phyloP scores from a whole-genome alignment of 2,113 vertebrate species.

The Centropus unirufus region DNA sequence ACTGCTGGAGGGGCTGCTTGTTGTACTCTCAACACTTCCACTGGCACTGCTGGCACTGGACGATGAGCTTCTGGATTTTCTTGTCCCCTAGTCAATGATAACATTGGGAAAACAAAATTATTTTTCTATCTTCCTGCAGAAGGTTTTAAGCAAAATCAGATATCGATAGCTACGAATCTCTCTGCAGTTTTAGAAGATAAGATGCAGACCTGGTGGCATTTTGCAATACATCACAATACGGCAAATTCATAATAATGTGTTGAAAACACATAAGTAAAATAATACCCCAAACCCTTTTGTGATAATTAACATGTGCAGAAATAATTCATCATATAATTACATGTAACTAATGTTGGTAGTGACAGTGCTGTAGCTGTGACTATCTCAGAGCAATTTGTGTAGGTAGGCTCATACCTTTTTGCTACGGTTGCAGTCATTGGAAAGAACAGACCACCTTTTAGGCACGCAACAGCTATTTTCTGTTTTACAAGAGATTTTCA shows the following conservation, averaged over 20 bases:
- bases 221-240: neutral
- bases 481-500: neutral
- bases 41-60: slow-evolving; percentile 51
- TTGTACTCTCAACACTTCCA: neutral
- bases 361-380: neutral
- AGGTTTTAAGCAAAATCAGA: neutral
- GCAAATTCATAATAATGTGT: neutral
- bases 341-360: neutral
- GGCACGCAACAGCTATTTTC: neutral
- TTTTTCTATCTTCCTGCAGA: neutral
- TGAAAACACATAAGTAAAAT: neutral
- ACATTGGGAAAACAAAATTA: neutral
- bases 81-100: neutral
- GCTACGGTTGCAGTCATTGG: neutral
- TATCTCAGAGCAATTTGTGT: neutral
- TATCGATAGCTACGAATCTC: neutral
- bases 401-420: neutral
- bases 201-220: neutral
- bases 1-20: slow-evolving; percentile 18
- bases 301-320: neutral
- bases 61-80: neutral
- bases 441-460: neutral
- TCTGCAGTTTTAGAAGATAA: neutral
- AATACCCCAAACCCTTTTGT: neutral
- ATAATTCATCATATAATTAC: neutral